phyloP scores from a whole-genome alignment of 2,113 vertebrate genomes.

The Upupa epops region DNA sequence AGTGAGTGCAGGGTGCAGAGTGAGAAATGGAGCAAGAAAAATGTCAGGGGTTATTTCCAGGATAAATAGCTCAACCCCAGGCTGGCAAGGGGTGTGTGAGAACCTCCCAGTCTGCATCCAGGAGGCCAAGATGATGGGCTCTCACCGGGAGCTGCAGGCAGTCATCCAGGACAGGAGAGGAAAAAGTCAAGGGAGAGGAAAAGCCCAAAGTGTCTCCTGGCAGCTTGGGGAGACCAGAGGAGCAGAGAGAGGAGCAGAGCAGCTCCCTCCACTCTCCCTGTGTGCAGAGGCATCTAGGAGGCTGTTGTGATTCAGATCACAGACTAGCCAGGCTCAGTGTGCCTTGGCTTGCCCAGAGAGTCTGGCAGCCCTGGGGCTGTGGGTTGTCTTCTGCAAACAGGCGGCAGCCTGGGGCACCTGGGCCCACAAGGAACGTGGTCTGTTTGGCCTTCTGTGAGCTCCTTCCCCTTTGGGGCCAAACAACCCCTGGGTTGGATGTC shows the following conservation, averaged over 20 bases:
- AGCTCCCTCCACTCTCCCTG: background rate
- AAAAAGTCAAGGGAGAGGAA: background rate
- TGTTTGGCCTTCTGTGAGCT: background rate
- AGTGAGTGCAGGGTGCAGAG: rapidly evolving
- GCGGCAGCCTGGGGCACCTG: background rate
- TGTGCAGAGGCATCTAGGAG: background rate
- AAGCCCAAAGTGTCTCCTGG: background rate
- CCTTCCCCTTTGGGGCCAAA: background rate
- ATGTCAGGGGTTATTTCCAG: background rate
- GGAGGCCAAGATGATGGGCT: background rate
- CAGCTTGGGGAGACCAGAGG: background rate
- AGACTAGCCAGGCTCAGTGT: background rate
- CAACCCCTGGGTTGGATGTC: rapidly evolving
- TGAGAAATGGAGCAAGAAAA: background rate
- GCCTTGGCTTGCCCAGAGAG: background rate
- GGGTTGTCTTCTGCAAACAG: background rate
- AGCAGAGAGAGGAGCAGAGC: background rate
- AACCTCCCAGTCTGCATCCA: background rate
- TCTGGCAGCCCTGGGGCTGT: background rate
- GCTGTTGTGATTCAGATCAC: background rate
- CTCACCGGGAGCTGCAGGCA: background rate
- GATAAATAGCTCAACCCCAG: background rate
- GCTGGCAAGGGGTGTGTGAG: background rate
- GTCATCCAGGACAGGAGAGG: background rate
- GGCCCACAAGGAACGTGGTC: rapidly evolving